Conservation (phyloP, 1,140 invertebrate genomes). For the Spodoptera litura region DNA sequence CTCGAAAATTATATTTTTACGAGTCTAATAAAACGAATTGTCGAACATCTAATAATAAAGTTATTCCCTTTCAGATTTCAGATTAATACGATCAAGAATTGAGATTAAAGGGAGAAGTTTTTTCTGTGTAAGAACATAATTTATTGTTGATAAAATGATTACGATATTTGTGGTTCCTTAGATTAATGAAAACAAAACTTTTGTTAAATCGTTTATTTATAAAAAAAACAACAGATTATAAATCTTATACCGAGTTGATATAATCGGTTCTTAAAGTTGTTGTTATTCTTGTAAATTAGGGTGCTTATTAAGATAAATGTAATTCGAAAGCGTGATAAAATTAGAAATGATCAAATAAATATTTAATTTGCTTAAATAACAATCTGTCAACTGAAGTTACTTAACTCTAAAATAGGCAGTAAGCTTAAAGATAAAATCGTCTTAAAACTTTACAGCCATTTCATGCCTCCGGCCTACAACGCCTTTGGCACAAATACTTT, state of each 20-base stretch:
- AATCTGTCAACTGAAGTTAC: slow-evolving; percentile 7
- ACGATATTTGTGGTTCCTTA: too few relatives aligned
- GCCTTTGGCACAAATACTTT: slow-evolving; percentile 9
- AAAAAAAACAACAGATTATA: too few relatives aligned
- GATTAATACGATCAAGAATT: slow-evolving; percentile 23
- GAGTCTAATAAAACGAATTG: slow-evolving; percentile 14
- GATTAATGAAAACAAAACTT: too few relatives aligned
- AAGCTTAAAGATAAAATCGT: slow-evolving; percentile 10
- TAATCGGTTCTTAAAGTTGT: too few relatives aligned
- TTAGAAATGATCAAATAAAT: slow-evolving; percentile 6
- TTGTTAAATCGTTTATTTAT: too few relatives aligned
- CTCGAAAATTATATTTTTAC: background rate
- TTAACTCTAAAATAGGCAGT: background rate
- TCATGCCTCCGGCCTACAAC: slow-evolving; percentile 9
- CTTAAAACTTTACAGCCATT: slow-evolving; percentile 17
- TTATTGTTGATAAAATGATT: slow-evolving; percentile 6
- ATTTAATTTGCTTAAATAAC: background rate
- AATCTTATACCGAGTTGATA: too few relatives aligned
- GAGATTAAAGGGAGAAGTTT: slow-evolving; percentile 14
- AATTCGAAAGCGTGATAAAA: too few relatives aligned
- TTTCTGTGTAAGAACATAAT: background rate
- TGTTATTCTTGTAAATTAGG: too few relatives aligned
- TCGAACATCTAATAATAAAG: slow-evolving; percentile 14
- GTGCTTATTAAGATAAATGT: too few relatives aligned
- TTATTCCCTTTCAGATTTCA: slow-evolving; percentile 12